Conservation (phyloP, 2,113 vertebrate genomes). For the Lichenostomus cassidix region DNA sequence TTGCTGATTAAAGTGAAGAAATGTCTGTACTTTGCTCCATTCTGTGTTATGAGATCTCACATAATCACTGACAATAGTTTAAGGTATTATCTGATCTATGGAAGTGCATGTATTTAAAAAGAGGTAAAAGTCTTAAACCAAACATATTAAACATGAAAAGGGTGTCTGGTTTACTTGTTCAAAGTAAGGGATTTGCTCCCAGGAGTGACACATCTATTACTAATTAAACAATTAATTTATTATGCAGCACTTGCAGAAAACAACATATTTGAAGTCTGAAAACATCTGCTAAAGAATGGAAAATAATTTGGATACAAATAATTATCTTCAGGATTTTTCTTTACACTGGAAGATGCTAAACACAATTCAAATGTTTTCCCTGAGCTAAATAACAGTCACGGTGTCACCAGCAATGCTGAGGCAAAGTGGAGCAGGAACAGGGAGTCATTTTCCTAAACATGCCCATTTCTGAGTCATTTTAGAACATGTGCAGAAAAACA, state of each 20-base stretch:
- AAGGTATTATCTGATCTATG: conserved; percentile 78
- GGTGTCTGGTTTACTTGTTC: conserved; percentile 67
- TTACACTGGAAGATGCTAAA: conserved; percentile 50
- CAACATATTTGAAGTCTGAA: conserved; percentile 70
- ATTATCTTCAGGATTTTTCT: conserved; percentile 64
- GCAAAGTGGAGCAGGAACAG: neutral
- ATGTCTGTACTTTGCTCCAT: conserved; percentile 69
- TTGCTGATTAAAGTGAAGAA: conserved; percentile 76
- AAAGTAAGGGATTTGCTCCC: conserved; percentile 55
- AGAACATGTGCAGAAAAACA: neutral
- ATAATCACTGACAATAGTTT: conserved; percentile 78
- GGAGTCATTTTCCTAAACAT: neutral
- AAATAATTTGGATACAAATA: conserved; percentile 70
- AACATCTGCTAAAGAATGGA: conserved; percentile 70
- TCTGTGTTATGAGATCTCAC: conserved; percentile 75
- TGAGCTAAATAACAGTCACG: neutral
- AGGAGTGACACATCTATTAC: conserved; percentile 68
- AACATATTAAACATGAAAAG: conserved; percentile 71
- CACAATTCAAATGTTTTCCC: conserved; percentile 20
- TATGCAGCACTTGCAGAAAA: conserved; percentile 67
- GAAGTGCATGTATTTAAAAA: conserved; percentile 70
- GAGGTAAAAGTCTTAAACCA: conserved; percentile 74
- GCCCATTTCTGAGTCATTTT: neutral
- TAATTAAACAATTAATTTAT: conserved; percentile 75
- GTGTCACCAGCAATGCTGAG: neutral